Evolutionary conservation across 1,140 invertebrate species (phyloP).

Genomic region (Leguminivora glycinivorella): DNA sequence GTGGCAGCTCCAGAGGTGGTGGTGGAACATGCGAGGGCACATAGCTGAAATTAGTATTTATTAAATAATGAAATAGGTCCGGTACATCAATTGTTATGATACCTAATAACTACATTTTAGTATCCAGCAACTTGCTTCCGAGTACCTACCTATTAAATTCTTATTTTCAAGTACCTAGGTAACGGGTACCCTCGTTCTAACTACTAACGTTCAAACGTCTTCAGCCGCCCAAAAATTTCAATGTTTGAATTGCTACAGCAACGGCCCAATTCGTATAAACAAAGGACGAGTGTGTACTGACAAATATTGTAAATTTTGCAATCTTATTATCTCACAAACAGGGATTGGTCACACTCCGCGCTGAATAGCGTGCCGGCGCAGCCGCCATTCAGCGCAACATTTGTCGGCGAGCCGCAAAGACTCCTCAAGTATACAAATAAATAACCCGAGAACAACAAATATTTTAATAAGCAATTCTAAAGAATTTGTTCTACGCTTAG

Average conservation of each 20-base stretch:
- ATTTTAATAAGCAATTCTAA: slow-evolving; percentile 75
- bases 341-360: slow-evolving; percentile 63
- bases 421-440: slow-evolving; percentile 70
- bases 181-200: no score
- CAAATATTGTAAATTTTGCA: slow-evolving; percentile 46
- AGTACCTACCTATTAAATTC: no score
- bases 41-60: no score
- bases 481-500: slow-evolving; percentile 65
- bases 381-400: slow-evolving; percentile 48
- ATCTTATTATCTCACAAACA: slow-evolving; percentile 56
- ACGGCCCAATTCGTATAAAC: slow-evolving; percentile 8
- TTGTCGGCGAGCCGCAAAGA: slow-evolving; percentile 63
- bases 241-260: slow-evolving; percentile 21
- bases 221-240: background rate
- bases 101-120: no score
- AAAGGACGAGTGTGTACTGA: slow-evolving; percentile 31
- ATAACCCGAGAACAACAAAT: slow-evolving; percentile 75
- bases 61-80: no score
- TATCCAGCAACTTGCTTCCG: no score
- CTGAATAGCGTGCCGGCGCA: slow-evolving; percentile 45
- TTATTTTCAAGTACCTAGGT: background rate
- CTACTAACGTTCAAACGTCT: background rate
- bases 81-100: no score
- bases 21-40: no score
- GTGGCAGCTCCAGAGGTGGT: no score